Base-by-base conservation (phyloP, 1,140 invertebrate genomes). In the Leptopilina boulardi region DNA sequence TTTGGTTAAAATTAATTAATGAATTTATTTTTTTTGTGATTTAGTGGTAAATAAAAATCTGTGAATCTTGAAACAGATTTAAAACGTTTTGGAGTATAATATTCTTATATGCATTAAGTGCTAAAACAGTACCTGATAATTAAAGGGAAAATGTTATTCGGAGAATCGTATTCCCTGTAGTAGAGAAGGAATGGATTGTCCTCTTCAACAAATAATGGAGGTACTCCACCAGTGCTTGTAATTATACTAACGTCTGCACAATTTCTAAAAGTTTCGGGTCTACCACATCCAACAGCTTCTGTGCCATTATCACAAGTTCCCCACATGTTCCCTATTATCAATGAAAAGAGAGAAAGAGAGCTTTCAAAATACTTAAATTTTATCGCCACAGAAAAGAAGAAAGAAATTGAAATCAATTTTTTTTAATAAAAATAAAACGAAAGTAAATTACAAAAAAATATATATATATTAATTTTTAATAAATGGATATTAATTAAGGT, bases 261-360 rank as follows among this genome's bases (percentile, higher is more conserved):
- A 85, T 97, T 97, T 56, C 95, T 92, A 87, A 97, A 98, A 0
- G 95, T 97, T 90, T 98, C 96, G 56, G 97, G 95, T 74, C 93
- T 92, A 19, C 97, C 97, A 84, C 96, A 98, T 0, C 97, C 96
- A 1, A 96, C 93, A 0, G 94, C 95, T 87, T 96, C 95, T 9
- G 95, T 96, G 70, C 96, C 96, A 86, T 97, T 96, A 0, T 93
- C 90, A 87, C 96, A 97, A 6, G 92, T 94, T 19, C 96, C 96
- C 96, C 96, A 97, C 94, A 96, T 97, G 82, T 97, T 97, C 59
- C 94, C 94, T 95, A 82, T 34, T 85, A 86, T 70, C 34, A 42
- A 79, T 30, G 75, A 44, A 77, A 73, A 71, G 34, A 38, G 10
- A 13, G 54, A 70, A 21, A 9, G 42, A 42, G 13, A 41, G 38